phyloP scores from a whole-genome alignment of 2,888 invertebrate genomes.

The Scaptomyza parva region DNA sequence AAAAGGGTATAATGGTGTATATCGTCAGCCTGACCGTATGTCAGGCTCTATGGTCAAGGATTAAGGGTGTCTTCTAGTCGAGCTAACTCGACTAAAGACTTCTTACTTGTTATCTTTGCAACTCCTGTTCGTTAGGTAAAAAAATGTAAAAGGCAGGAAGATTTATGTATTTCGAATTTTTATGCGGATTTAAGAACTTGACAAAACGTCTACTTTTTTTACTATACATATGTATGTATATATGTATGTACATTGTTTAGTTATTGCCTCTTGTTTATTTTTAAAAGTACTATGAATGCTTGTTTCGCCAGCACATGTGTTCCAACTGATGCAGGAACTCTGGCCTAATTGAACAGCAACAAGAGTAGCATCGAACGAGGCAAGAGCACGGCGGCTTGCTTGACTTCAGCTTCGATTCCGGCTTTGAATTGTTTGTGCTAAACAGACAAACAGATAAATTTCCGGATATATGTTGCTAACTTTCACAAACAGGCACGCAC shows the following conservation, averaged over 20 bases:
- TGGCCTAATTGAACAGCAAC: constrained; percentile 18
- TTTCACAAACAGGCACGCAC: constrained; percentile 14
- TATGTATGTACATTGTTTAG: background rate
- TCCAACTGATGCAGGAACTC: constrained; percentile 29
- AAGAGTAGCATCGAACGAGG: background rate
- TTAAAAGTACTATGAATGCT: background rate
- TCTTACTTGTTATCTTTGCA: too few relatives aligned
- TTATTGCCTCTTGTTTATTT: background rate
- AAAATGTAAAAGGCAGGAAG: too few relatives aligned
- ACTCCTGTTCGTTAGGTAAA: too few relatives aligned
- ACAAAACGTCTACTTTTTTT: background rate
- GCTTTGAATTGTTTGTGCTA: constrained; percentile 21
- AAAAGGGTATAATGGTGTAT: too few relatives aligned
- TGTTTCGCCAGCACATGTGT: background rate
- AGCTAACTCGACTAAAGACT: too few relatives aligned
- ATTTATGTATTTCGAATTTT: too few relatives aligned
- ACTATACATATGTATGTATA: background rate
- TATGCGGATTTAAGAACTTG: background rate
- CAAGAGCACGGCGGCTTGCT: constrained; percentile 18
- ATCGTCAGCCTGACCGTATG: too few relatives aligned
- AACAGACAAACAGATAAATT: constrained; percentile 58
- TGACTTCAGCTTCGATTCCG: constrained; percentile 33
- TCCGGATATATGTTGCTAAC: constrained; percentile 63
- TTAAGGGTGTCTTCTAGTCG: too few relatives aligned
- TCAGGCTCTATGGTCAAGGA: too few relatives aligned